Evolutionary conservation across 2,113 vertebrate species (phyloP), one percentile per base, ranked within the genome.

Genomic region (Narcine bancroftii): DNA sequence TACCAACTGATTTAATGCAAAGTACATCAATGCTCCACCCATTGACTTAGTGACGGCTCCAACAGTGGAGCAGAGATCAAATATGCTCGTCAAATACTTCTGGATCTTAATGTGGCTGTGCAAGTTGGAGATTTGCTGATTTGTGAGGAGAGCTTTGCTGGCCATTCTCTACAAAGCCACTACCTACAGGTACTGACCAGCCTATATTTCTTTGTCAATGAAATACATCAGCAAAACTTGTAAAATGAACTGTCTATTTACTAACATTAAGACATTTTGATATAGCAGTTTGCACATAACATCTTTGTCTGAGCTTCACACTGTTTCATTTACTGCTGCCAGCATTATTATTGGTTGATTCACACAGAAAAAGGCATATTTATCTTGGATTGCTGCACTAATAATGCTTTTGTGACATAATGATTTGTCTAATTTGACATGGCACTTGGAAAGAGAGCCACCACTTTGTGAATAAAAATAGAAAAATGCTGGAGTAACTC

Each of bases 341-440:
- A 47, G 45, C 21, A 71, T 91, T 69, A 91, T 29, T n/a, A 21
- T 66, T 69, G 89, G 65, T 69, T 42, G 60, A 1, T 91, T 66
- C 36, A 91, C 21, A 66, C 36, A 91, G 69, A 69, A 69, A 47
- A 29, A 1, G 24, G 10, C 63, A 69, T 47, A 69, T 91, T 91
- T 91, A 26, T 69, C 63, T 91, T 71, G 63, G 89, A 69, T 65
- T 45, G 65, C 89, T 69, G 39, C 39, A 33, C 65, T 66, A 91
- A 69, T 69, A 45, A 71, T 91, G 39, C 21, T 36, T 69, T 91
- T 69, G 66, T 91, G 47, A 65, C 29, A 11, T 71, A 91, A 69
- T 69, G 39, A 47, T 65, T 33, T 91, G 42, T 91, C 63, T 91
- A 91, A 69, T 91, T 29, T 91, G 89, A 91, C 65, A 91, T 24